Conservation (phyloP, 2,888 invertebrate species). For the Acheta domesticus region DNA sequence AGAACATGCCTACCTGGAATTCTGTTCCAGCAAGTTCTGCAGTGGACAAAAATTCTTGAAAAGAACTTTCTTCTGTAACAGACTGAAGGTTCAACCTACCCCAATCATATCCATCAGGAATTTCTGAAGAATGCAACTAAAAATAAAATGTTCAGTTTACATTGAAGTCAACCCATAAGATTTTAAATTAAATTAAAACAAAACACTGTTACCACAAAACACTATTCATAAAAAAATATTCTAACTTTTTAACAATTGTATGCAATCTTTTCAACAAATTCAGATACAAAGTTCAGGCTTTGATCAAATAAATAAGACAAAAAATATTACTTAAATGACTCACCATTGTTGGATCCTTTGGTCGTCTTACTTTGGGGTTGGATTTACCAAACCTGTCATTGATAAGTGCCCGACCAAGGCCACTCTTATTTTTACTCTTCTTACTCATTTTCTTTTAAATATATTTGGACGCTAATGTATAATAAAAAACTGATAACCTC, state of each 20-base stretch:
- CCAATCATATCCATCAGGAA: conserved; percentile 90
- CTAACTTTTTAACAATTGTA: background rate
- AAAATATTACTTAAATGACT: conserved; percentile 36
- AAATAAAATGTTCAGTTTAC: conserved; percentile 31
- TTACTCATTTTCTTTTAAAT: conserved; percentile 62
- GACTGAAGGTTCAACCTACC: conserved; percentile 85
- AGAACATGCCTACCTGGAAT: conserved; percentile 72
- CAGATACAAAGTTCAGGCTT: background rate
- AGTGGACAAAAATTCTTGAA: conserved; percentile 93
- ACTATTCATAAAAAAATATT: background rate
- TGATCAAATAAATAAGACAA: background rate
- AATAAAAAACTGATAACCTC: no score
- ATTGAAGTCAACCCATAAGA: conserved; percentile 35
- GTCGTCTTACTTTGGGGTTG: conserved; percentile 58
- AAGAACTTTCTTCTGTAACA: conserved; percentile 91
- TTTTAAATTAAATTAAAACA: conserved; percentile 30
- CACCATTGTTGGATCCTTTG: conserved; percentile 72
- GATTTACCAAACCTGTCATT: conserved; percentile 67
- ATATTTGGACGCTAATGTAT: background rate
- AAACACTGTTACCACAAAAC: conserved; percentile 27
- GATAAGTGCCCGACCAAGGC: conserved; percentile 67
- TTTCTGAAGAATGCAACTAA: conserved; percentile 78
- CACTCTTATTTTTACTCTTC: conserved; percentile 59
- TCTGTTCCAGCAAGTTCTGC: conserved; percentile 93
- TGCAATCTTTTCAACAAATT: background rate